A percentile compares a stretch with the other conserved stretches of the same genome.
These are phyloP conservation scores for Tenebrio molitor DNA, from an alignment of 1,140 invertebrate species.

Conservation along the genomic window DNA sequence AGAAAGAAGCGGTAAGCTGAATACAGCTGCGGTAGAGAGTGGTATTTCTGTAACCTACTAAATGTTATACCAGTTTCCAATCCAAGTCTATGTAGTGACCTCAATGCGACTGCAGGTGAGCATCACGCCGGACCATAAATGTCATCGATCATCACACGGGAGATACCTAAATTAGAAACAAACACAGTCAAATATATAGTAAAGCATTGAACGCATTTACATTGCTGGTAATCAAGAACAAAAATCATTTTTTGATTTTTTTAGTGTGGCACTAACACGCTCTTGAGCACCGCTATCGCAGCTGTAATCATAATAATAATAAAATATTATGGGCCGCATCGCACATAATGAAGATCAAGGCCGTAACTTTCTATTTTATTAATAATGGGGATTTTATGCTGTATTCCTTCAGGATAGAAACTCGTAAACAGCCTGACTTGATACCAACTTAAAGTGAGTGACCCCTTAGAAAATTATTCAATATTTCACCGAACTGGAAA, in stretches of 20 bases:
- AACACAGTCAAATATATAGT: constrained; percentile 21
- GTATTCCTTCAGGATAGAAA: neutral
- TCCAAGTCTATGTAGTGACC: constrained; percentile 36
- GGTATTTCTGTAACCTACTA: constrained; percentile 50
- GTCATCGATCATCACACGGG: neutral
- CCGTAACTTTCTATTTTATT: constrained; percentile 35
- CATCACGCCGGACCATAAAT: constrained; percentile 4
- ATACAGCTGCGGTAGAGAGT: constrained; percentile 41
- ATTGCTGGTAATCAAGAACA: too few relatives aligned
- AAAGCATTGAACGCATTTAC: too few relatives aligned
- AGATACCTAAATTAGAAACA: neutral
- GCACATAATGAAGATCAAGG: neutral
- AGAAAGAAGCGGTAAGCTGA: constrained; percentile 6
- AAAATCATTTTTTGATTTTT: too few relatives aligned
- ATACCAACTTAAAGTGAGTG: too few relatives aligned
- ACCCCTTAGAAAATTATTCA: neutral
- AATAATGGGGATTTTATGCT: constrained; percentile 7
- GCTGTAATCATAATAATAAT: neutral
- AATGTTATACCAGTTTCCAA: constrained; percentile 48
- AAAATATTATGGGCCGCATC: neutral
- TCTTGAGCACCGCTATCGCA: too few relatives aligned
- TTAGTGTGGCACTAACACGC: too few relatives aligned
- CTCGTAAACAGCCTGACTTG: too few relatives aligned
- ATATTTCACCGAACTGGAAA: constrained; percentile 10
- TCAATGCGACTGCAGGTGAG: constrained; percentile 36